These are phyloP conservation scores for Trichechus manatus DNA, from an alignment of 2,113 vertebrate species.

Conservation along the genomic window DNA sequence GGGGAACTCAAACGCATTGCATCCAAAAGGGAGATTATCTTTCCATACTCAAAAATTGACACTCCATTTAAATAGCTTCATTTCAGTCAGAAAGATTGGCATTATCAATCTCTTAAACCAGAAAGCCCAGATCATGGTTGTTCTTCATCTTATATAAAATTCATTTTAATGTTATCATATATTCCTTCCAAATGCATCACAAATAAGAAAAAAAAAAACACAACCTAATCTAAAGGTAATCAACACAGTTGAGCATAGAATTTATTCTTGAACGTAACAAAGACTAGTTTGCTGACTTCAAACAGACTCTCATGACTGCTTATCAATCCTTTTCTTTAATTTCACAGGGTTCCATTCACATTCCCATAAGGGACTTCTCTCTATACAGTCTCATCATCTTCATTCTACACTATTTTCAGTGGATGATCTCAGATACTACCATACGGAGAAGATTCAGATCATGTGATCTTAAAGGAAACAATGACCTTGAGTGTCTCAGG, in stretches of 20 bases:
- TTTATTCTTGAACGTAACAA: not conserved
- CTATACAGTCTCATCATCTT: not conserved
- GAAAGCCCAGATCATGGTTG: not conserved
- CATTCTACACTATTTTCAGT: not conserved
- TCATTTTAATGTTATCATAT: not conserved
- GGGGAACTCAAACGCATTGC: not conserved
- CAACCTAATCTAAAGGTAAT: not conserved
- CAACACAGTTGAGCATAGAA: not conserved
- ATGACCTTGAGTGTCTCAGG: not conserved
- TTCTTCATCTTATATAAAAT: not conserved
- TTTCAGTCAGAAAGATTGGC: not conserved
- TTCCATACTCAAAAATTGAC: not conserved
- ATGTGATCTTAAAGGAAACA: not conserved
- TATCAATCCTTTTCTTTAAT: not conserved
- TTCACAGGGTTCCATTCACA: not conserved
- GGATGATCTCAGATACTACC: not conserved
- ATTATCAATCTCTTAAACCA: not conserved
- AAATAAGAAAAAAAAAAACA: not conserved
- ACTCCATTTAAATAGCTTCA: not conserved
- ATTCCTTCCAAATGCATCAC: slow-evolving; percentile 12
- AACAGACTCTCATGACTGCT: not conserved
- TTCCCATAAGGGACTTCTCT: not conserved
- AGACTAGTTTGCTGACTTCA: not conserved
- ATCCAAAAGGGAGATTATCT: not conserved
- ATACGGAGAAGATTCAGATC: not conserved